phyloP scores from a whole-genome alignment of 2,797 vertebrate genomes.

The Antrozous pallidus region DNA sequence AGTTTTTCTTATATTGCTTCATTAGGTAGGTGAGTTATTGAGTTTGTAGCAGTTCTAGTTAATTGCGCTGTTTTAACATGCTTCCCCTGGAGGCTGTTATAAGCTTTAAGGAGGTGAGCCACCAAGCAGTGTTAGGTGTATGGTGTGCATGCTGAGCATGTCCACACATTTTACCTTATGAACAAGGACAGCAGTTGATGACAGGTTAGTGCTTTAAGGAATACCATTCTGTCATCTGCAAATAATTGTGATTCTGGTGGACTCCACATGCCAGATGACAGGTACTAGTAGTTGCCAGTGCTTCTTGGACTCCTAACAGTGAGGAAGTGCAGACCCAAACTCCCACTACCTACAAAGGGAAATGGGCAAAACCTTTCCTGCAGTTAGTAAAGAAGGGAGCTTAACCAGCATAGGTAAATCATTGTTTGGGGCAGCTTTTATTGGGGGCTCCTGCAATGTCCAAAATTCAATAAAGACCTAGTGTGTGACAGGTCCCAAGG shows the following conservation, averaged over 20 bases:
- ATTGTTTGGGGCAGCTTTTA: not conserved
- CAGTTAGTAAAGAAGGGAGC: not conserved
- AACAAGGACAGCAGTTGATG: slow-evolving; percentile 36
- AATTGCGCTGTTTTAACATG: slow-evolving; percentile 77
- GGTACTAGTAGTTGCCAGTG: not conserved
- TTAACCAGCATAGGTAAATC: not conserved
- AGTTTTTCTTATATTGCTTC: slow-evolving; percentile 80
- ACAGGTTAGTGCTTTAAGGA: slow-evolving; percentile 42
- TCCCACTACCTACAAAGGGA: not conserved
- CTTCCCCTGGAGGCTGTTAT: slow-evolving; percentile 71
- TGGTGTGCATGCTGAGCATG: not conserved
- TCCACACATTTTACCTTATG: not conserved
- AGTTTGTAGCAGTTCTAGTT: slow-evolving; percentile 76
- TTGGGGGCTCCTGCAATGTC: not conserved
- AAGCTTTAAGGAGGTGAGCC: not conserved
- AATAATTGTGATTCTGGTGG: not conserved
- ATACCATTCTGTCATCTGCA: not conserved
- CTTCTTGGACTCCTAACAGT: not conserved
- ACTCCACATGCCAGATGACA: not conserved
- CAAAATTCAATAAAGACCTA: not conserved
- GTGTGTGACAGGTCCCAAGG: not conserved
- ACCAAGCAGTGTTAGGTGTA: slow-evolving; percentile 28
- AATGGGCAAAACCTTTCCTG: not conserved
- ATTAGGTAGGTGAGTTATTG: slow-evolving; percentile 80
- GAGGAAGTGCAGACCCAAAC: not conserved